Conservation (phyloP, 92 coral and sea anemone genomes). For the Palythoa grandis region DNA sequence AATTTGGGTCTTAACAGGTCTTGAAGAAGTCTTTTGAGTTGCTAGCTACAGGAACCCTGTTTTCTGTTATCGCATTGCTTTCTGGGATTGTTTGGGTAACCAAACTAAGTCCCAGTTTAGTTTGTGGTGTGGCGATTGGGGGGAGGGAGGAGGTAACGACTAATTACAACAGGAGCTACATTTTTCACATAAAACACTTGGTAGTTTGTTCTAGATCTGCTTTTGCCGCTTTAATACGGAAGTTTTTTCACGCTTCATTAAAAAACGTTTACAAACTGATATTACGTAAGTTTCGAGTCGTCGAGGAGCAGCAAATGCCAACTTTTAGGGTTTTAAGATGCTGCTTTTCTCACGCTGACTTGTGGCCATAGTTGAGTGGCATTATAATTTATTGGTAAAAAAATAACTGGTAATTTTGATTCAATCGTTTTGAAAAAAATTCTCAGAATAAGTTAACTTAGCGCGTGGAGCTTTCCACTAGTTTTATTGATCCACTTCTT, state of each 20-base stretch:
- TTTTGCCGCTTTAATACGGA: slow-evolving; percentile 14
- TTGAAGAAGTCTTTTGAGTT: too few species aligned
- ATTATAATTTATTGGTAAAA: neutral
- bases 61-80: too few species aligned
- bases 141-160: neutral
- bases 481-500: neutral
- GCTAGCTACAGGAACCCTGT: too few species aligned
- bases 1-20: too few species aligned
- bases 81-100: too few species aligned
- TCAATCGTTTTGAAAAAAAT: neutral
- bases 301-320: neutral
- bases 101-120: too few species aligned
- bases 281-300: neutral
- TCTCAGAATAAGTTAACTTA: neutral
- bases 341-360: neutral
- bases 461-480: neutral
- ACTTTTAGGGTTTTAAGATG: neutral
- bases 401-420: neutral
- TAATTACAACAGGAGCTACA: slow-evolving; percentile 11
- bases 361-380: neutral
- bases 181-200: slow-evolving; percentile 1
- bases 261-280: neutral
- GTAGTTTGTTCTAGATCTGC: slow-evolving; percentile 36
- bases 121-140: too few species aligned
- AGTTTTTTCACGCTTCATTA: neutral